Conservation (phyloP, 2,113 vertebrate species). For the Bettongia penicillata region DNA sequence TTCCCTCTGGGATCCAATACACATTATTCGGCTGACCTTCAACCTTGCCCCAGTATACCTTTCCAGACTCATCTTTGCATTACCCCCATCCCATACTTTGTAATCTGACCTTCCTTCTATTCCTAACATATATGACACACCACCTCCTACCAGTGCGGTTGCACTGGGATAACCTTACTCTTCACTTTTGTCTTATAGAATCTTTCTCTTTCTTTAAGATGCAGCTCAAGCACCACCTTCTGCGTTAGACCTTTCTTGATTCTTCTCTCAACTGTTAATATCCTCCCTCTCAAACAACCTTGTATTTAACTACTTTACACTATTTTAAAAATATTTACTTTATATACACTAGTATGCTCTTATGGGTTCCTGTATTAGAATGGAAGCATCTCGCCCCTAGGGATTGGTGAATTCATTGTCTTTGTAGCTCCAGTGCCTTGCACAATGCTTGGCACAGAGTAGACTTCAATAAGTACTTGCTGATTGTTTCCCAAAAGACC, state of each 20-base stretch:
- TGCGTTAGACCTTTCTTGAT: neutral
- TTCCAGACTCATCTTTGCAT: neutral
- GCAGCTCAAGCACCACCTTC: neutral
- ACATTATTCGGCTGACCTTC: neutral
- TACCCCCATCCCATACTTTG: neutral
- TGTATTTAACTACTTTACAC: neutral
- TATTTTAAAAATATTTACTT: neutral
- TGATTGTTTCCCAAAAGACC: neutral
- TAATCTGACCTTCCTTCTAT: neutral
- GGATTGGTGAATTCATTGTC: neutral
- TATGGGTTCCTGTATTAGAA: neutral
- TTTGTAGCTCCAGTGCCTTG: neutral
- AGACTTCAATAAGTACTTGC: neutral
- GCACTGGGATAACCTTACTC: neutral
- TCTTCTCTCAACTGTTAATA: neutral
- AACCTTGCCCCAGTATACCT: neutral
- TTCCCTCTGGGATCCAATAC: neutral
- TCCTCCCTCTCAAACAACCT: neutral
- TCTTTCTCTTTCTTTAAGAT: neutral
- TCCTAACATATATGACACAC: neutral
- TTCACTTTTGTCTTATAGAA: neutral
- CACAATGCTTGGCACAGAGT: neutral
- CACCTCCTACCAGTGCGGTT: neutral
- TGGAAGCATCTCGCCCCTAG: neutral
- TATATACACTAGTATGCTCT: neutral